A percentile compares a stretch with the other conserved stretches of the same genome.
These are phyloP conservation scores for Centropus bengalensis DNA, from an alignment of 2,113 vertebrate genomes.

Conservation along the genomic window DNA sequence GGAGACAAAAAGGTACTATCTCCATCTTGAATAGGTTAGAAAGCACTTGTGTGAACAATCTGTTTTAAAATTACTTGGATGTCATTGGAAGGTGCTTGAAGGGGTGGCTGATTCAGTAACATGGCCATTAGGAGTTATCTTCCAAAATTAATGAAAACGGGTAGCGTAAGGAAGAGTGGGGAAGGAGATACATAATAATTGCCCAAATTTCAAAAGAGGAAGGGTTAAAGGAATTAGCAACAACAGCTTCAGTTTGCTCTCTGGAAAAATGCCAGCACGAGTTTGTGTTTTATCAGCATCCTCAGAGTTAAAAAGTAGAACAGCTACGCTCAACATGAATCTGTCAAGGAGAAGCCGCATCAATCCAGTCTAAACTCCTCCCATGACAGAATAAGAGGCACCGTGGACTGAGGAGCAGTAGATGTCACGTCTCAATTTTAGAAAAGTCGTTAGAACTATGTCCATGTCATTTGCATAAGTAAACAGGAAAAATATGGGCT, in stretches of 20 bases:
- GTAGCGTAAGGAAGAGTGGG: neutral
- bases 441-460: neutral
- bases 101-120: neutral
- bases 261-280: neutral
- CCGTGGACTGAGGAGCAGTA: neutral
- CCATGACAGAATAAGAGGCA: neutral
- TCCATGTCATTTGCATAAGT: neutral
- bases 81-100: neutral
- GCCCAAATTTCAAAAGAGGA: neutral
- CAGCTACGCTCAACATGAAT: fast-evolving
- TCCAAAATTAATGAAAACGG: neutral
- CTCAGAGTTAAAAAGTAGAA: neutral
- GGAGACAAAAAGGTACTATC: neutral
- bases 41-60: neutral
- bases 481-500: neutral
- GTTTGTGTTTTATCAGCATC: neutral
- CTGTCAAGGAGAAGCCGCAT: neutral
- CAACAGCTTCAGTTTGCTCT: neutral
- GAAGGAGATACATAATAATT: neutral
- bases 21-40: neutral
- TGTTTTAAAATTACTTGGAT: neutral
- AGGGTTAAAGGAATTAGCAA: neutral
- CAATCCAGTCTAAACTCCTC: neutral
- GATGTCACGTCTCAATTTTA: neutral
- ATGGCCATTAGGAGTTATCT: neutral